phyloP scores from a whole-genome alignment of 2,113 vertebrate genomes.

The Rhabdornis inornatus region DNA sequence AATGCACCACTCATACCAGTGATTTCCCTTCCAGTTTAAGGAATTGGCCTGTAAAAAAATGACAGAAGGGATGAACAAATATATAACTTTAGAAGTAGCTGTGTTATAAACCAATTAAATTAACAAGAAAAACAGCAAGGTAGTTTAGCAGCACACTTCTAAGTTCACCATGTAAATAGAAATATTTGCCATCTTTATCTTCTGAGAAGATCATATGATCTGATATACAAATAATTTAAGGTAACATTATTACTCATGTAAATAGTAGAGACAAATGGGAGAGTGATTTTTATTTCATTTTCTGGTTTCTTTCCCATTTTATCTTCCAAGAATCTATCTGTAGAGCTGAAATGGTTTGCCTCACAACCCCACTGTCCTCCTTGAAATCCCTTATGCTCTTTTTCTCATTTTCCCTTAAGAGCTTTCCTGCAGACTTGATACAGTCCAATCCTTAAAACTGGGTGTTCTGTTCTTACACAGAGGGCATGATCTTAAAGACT shows the following conservation, averaged over 20 bases:
- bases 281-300: neutral
- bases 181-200: neutral
- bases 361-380: neutral
- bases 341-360: neutral
- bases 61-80: neutral
- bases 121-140: accelerated
- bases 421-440: neutral
- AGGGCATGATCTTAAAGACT: neutral
- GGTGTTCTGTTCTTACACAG: neutral
- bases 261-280: neutral
- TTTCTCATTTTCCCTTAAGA: neutral
- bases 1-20: neutral
- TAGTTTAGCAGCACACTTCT: neutral
- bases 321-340: accelerated
- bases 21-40: neutral
- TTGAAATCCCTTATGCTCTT: neutral
- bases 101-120: neutral
- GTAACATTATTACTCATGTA: neutral
- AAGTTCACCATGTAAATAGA: accelerated
- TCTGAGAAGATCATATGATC: neutral
- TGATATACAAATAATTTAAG: accelerated
- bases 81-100: neutral
- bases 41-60: neutral
- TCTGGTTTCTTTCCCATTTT: neutral
- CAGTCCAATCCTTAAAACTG: neutral